Evolutionary conservation across 2,113 vertebrate genomes (phyloP).

Genomic region (Barbus barbus): DNA sequence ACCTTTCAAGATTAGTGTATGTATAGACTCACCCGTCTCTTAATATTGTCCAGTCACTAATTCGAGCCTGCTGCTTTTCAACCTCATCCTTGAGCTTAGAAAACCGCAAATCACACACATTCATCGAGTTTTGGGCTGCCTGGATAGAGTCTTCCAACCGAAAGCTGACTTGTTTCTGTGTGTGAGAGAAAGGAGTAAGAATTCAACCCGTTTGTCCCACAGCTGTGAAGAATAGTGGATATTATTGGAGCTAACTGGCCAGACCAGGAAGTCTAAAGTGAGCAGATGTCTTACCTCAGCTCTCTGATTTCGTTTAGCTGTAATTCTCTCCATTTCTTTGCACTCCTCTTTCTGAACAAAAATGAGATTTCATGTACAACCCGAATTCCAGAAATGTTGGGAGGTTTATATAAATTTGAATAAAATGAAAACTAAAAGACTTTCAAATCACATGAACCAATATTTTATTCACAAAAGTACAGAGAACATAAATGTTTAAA

Average conservation of each 20-base stretch:
- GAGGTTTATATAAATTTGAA: no score
- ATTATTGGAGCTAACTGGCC: no score
- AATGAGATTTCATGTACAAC: neutral
- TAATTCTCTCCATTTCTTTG: slow-evolving; percentile 47
- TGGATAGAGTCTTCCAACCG: slow-evolving; percentile 60
- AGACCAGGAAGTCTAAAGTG: no score
- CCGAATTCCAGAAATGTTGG: no score
- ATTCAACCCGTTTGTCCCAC: neutral
- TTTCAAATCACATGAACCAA: no score
- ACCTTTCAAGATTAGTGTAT: no score
- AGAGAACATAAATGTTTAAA: no score
- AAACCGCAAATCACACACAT: slow-evolving; percentile 61
- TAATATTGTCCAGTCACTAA: slow-evolving; percentile 59
- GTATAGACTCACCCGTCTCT: slow-evolving; percentile 69
- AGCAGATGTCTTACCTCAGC: slow-evolving; percentile 44
- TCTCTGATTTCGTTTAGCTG: slow-evolving; percentile 40
- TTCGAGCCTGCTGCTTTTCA: neutral
- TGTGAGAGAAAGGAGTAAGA: neutral
- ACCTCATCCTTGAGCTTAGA: slow-evolving; percentile 56
- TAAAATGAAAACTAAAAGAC: no score
- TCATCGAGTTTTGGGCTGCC: slow-evolving; percentile 64
- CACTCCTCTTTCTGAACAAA: slow-evolving; percentile 50
- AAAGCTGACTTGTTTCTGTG: slow-evolving; percentile 62
- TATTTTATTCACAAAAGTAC: no score
- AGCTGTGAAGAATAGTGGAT: neutral